Evolutionary conservation across 2,797 vertebrate genomes (phyloP).

Genomic region (Typhlichthys eigenmanni): DNA sequence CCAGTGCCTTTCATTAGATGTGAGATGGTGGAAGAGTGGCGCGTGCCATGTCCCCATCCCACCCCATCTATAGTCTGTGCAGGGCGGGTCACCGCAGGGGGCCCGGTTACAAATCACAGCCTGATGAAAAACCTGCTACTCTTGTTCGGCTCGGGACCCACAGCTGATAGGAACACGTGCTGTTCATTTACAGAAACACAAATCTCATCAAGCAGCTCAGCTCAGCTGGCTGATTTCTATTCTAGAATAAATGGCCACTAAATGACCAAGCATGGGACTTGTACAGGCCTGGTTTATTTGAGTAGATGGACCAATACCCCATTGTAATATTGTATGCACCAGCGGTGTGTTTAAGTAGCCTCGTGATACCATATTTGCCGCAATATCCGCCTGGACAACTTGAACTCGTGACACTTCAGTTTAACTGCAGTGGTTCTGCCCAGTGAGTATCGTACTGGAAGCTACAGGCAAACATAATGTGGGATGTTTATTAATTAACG

Average conservation of each 20-base stretch:
- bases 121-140: conserved; percentile 16
- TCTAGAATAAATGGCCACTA: not conserved
- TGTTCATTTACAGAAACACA: conserved; percentile 8
- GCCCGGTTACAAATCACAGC: conserved; percentile 4
- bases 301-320: not conserved
- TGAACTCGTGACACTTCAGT: too few species aligned
- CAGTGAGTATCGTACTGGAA: too few species aligned
- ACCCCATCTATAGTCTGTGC: conserved; percentile 3
- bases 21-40: conserved; percentile 12
- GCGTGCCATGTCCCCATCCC: conserved; percentile 10
- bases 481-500: too few species aligned
- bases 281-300: too few species aligned
- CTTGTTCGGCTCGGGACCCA: not conserved
- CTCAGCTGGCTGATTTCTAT: not conserved
- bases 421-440: too few species aligned
- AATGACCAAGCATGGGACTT: not conserved
- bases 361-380: too few species aligned
- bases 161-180: too few species aligned
- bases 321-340: not conserved
- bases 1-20: conserved; percentile 31
- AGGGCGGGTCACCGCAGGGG: not conserved
- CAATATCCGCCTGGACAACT: too few species aligned
- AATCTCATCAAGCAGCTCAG: not conserved
- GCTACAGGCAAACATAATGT: too few species aligned
- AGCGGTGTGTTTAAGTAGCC: too few species aligned